Evolutionary conservation across 2,797 vertebrate genomes (phyloP).

Genomic region (Tragopan temminckii): DNA sequence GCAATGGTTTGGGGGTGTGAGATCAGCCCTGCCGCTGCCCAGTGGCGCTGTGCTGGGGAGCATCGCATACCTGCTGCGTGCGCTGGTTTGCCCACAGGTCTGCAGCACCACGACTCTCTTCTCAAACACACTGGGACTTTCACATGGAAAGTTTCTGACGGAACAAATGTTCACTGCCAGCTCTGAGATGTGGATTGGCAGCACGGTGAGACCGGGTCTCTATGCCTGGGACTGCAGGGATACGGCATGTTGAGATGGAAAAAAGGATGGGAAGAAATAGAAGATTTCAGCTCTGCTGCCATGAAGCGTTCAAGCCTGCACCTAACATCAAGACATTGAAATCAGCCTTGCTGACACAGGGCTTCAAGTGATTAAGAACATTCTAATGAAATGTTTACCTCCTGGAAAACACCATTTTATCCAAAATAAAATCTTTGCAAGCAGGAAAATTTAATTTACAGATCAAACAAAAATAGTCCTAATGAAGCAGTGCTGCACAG

Average conservation of each 20-base stretch:
- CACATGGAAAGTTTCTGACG: background rate
- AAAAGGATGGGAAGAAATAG: background rate
- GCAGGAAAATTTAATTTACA: background rate
- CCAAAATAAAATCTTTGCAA: slow-evolving; percentile 12
- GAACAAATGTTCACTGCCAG: background rate
- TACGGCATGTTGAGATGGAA: background rate
- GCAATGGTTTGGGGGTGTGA: background rate
- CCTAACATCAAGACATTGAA: background rate
- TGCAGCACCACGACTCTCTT: fast-evolving
- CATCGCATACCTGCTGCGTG: background rate
- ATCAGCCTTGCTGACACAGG: background rate
- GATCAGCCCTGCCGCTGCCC: background rate
- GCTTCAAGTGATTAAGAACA: background rate
- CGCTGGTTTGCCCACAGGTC: background rate
- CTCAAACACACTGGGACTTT: background rate
- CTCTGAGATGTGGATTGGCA: background rate
- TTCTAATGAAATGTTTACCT: background rate
- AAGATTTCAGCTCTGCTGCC: background rate
- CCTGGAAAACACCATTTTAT: background rate
- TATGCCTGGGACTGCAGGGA: background rate
- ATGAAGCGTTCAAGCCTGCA: background rate
- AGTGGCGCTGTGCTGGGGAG: fast-evolving
- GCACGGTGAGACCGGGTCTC: background rate
- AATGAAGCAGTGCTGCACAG: background rate
- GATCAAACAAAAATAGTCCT: background rate